Evolutionary conservation across 2,888 invertebrate species (phyloP), one percentile per base, ranked within the genome.

Genomic region (Himalopsyche kuldschensis): DNA sequence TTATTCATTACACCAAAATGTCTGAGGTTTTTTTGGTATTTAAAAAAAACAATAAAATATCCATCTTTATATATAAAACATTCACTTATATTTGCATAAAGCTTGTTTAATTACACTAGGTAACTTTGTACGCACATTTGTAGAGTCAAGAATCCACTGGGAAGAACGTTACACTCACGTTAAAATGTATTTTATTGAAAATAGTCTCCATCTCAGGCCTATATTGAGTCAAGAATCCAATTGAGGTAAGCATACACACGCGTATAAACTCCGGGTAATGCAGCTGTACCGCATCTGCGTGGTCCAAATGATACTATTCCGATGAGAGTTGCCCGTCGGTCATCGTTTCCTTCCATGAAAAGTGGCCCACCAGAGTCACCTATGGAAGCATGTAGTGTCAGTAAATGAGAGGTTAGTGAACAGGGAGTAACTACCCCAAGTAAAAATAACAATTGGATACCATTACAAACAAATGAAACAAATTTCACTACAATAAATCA

Each of bases 251-350:
- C 87, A 0, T 91, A 88, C 0, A 94, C 89, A 82, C 91, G 90
- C 0, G 94, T 94, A 88, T 94, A 94, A 4, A 94, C 91, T 0
- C 93, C 94, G 0, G 94, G 94, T n/a, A 88, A 89, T 0, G 90
- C 89, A 0, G 90, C 90, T 1, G 90, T 87, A 0, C 93, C 93
- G 86, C 94, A 94, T 1, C 90, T 88, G 85, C 90, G 90, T 4
- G 92, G 90, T 1, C 94, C 94, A 84, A 91, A 93, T 0, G 92
- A 93, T 3, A 94, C 93, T 15, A 94, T 88, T 0, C 94, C 94
- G 75, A 88, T 87, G 0, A 88, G 84, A 24, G 83, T 81, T 1
- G 87, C 84, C 30, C 86, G 30, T 10, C 85, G 78, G 20, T 84
- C 84, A 24, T 85, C 87, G 0, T 82, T 82, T 15, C 86, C 85